Evolutionary conservation across 2,888 invertebrate genomes (phyloP), one percentile per base, ranked within the genome.

Genomic region (Malthinus flaveolus): DNA sequence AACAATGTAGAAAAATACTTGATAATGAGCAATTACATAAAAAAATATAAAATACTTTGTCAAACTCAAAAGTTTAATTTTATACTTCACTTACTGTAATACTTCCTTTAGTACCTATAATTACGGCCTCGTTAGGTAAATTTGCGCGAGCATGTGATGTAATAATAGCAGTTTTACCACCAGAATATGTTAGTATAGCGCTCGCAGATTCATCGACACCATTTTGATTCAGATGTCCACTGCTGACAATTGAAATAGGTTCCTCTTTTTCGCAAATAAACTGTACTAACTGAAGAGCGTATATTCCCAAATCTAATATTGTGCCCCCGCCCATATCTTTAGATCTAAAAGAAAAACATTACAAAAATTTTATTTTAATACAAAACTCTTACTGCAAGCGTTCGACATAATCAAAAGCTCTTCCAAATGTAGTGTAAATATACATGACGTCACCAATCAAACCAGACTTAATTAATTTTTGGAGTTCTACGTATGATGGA

Each of bases 261-360:
- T 83, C 81, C 57, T 87, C 84, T 1, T 86, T 84, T 12, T 78
- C 74, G 75, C 88, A 92, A 6, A 89, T 80, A 71, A 85, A 85
- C 68, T 87, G 87, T 0, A 87, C 84, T 32, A 90, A 83, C 70
- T 94, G 91, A 7, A 92, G 79, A 0, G 82, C 76, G 72, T 93
- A 94, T 7, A 93, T 81, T 0, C 93, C 93, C 45, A 93, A 79
- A 71, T 92, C 91, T 53, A 90, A 77, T n/a, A 87, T 84, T 0
- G 85, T 87, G n/a, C 89, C 93, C 11, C 92, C 93, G 10, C 93
- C 93, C 39, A 89, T 70, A 50, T 85, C 61, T 61, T 67, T 68
- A 70, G 53, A 57, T 15, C 61, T 61, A 10, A 7, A 59, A 50
- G 37, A 35, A 32, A 32, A 36, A 46, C 12, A 4, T 33, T 10